Base-by-base conservation (phyloP, 2,888 invertebrate species). In the Atherix ibis region DNA sequence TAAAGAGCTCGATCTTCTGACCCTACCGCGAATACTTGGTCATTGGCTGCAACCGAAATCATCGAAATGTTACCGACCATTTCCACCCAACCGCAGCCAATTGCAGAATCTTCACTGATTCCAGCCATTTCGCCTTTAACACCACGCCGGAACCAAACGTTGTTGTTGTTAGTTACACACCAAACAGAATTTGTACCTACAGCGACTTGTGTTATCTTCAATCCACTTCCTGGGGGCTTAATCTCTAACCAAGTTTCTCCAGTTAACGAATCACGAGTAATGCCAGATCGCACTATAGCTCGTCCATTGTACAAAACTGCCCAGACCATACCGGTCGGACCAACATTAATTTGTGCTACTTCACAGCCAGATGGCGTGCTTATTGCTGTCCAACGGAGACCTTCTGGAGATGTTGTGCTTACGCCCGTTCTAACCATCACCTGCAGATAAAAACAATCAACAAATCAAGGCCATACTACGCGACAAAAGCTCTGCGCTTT, bases 11-110 rank as follows among this genome's bases (percentile, higher is more conserved):
- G 74, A 59, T 89, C 88, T 42, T 78, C 73, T 28, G 76, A 73
- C 5, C 88, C 87, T 45, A 89, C 74, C 9, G 79, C 88, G 70
- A 85, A 87, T 8, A 82, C 76, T 68, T 91, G 89, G 63, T 91
- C 88, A 61, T 84, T 84, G 10, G 76, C 69, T 19, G 87, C 79
- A 36, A 89, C 80, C n/a, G 85, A 80, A 30, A 91, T 68, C 51
- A 79, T 68, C 15, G 74, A 69, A 73, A 91, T 81, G 54, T 76
- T 73, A 29, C 84, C 87, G 40, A 84, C 77, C 71, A 91, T 87
- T 66, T 87, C 83, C 18, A 89, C 72, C 91, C 91, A 91, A 17
- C 81, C 79, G 50, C 68, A 76, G 4, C 88, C 88, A 48, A 74
- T 75, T 6, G 84, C 81, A 37, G 78, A 66, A 52, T 76, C 73